Evolutionary conservation across 2,888 invertebrate species (phyloP).

Genomic region (Electrophaes corylata): DNA sequence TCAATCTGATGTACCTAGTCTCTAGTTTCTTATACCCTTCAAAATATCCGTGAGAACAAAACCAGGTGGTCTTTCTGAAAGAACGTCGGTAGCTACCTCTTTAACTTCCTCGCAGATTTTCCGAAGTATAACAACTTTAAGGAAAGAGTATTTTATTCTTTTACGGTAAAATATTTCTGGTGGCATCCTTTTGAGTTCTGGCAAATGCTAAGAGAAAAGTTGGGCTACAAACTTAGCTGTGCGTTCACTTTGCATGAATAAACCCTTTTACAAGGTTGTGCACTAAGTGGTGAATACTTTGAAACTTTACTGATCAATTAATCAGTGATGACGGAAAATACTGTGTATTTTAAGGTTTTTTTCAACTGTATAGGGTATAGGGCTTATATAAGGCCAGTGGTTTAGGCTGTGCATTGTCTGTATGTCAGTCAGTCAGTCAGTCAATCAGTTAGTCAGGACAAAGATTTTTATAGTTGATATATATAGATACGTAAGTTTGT

Average conservation of each 20-base stretch:
- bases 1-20: constrained; percentile 52
- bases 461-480: too few species aligned
- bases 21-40: constrained; percentile 49
- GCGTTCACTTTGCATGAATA: constrained; percentile 5
- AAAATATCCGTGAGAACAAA: constrained; percentile 54
- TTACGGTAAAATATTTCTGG: constrained; percentile 46
- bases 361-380: too few species aligned
- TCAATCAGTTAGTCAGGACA: too few species aligned
- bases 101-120: constrained; percentile 59
- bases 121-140: constrained; percentile 59
- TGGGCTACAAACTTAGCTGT: constrained; percentile 18
- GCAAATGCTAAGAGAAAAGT: constrained; percentile 47
- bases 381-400: too few species aligned
- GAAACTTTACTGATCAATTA: background rate
- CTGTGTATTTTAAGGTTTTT: background rate
- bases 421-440: too few species aligned
- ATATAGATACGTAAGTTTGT: too few species aligned
- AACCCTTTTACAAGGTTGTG: background rate
- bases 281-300: background rate
- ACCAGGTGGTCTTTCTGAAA: constrained; percentile 47
- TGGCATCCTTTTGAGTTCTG: constrained; percentile 44
- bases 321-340: background rate
- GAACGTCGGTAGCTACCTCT: constrained; percentile 40
- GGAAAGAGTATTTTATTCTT: constrained; percentile 49
- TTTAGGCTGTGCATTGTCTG: too few species aligned